Evolutionary conservation across 2,113 vertebrate genomes (phyloP), one percentile per base, ranked within the genome.

Genomic region (Apteryx mantelli): DNA sequence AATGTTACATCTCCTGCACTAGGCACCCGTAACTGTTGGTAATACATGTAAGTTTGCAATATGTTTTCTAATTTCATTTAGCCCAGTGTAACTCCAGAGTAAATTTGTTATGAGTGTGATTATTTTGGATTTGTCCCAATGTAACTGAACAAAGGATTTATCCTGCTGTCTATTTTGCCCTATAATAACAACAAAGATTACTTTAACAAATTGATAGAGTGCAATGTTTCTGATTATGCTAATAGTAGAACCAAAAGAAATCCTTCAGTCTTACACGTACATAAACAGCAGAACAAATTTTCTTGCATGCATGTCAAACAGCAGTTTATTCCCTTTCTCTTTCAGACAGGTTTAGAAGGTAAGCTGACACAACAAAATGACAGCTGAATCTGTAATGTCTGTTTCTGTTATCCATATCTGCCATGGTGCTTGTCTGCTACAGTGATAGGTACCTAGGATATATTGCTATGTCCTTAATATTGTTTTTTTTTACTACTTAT

Each of bases 281-380:
- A 86, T 86, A 93, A 96, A 66, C 36, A 94, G 73, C 48, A 86
- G 73, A 95, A 78, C 69, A 81, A 89, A 93, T 94, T 77, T 82
- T 48, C 61, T 90, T 91, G 79, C 76, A 40, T 78, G 87, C 79
- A 81, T 69, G 55, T 95, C 95, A 92, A 97, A 82, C 28, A 93
- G 82, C n/a, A 68, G 73, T 86, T 92, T 96, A 89, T 76, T 96
- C 61, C 38, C 40, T 91, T 93, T 90, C 68, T 96, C 68, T 82
- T 92, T 34, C 89, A 92, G 91, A 52, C 82, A 95, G 55, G 70
- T 94, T 95, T 96, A 86, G 86, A 95, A 96, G 66, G 85, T 73
- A 93, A 96, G 50, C 65, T 91, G 87, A 53, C 93, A 77, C 42
- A 91, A 89, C 52, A 88, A 95, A 96, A 89, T 68, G 86, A 95